Evolutionary conservation across 2,888 invertebrate genomes (phyloP), one percentile per base, ranked within the genome.

Genomic region (Dugesia japonica): DNA sequence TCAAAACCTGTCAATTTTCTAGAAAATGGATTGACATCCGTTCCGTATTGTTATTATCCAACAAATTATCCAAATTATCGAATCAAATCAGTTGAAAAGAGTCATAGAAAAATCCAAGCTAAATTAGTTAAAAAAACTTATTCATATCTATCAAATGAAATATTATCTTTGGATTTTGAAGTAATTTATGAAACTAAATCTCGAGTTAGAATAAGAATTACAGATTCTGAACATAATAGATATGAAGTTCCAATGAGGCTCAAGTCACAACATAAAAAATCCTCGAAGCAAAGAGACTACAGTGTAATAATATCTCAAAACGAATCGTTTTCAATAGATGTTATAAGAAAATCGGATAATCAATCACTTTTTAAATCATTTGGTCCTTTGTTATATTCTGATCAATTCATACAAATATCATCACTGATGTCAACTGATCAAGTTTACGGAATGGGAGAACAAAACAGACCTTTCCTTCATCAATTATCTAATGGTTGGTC

Each of bases 401-500:
- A 86, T 78, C 85, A 86, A 80, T 86, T 83, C 79, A 80, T 86
- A 0, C 85, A 86, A 80, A 80, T 86, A 1, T 80, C 84, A 0
- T 83, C 84, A 28, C 80, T 79, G 71, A 80, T 86, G 4, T 84
- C 85, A 0, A 82, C 83, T 0, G 77, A 78, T 15, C 82, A 85
- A 79, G 80, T 84, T 26, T 78, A 78, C n/a, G 79, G 74, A 28
- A 74, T 74, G 1, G 74, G 74, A 27, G 74, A 31, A 20, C 74
- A 42, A 42, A 38, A 31, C 9, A 31, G 74, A 33, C 28, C 81
- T 0, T 83, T 86, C 79, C 79, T 80, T 71, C 85, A 85, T 77
- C 80, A 81, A 75, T 79, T 85, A 56, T 79, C 81, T 31, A 80
- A 79, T 73, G 20, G 23, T 7, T 85, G 84, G 84, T 81, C 83